phyloP scores from a whole-genome alignment of 2,888 invertebrate genomes.

The Endotricha flammealis region DNA sequence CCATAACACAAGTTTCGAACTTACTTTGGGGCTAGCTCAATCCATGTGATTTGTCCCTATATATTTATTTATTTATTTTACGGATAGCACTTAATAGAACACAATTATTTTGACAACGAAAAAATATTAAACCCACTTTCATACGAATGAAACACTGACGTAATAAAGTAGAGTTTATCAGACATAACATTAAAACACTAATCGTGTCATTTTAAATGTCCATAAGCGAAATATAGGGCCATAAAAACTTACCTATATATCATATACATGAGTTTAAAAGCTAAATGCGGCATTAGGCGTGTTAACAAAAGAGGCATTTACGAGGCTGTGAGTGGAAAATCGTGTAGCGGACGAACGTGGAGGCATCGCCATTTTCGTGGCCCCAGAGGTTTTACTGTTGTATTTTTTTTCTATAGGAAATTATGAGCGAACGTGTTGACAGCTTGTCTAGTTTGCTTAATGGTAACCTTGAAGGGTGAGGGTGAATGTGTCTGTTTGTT shows the following conservation, averaged over 20 bases:
- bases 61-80: no score
- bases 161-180: no score
- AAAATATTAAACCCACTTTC: no score
- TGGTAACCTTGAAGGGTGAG: no score
- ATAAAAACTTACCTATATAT: constrained; percentile 14
- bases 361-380: constrained; percentile 27
- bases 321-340: constrained; percentile 58
- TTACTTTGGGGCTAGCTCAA: no score
- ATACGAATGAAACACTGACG: no score
- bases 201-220: background rate
- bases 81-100: no score
- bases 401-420: constrained; percentile 30
- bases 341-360: constrained; percentile 32
- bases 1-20: no score
- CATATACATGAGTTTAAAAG: constrained; percentile 42
- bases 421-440: constrained; percentile 27
- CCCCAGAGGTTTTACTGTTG: constrained; percentile 36
- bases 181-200: background rate
- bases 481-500: no score
- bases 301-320: constrained; percentile 71
- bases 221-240: background rate
- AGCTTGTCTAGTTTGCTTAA: background rate
- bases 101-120: no score
- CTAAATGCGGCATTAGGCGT: constrained; percentile 49
- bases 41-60: no score